These are phyloP conservation scores for Microtus montanus DNA, from an alignment of 2,113 vertebrate genomes.

Conservation along the genomic window DNA sequence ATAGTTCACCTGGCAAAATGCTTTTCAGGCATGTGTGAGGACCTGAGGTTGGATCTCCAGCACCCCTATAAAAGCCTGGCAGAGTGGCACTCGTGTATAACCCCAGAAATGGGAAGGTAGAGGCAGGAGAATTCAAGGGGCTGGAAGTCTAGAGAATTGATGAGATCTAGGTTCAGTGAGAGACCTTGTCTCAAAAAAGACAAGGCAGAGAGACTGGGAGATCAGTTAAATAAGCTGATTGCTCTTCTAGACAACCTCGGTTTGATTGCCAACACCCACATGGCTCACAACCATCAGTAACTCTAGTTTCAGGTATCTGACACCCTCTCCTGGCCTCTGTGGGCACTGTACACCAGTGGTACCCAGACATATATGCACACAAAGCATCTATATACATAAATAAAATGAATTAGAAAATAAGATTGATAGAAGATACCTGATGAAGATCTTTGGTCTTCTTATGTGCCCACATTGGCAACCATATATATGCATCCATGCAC, in stretches of 20 bases:
- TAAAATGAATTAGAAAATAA: background rate
- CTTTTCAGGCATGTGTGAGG: background rate
- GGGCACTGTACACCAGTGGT: background rate
- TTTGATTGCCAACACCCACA: background rate
- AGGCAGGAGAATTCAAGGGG: background rate
- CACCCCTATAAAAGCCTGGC: background rate
- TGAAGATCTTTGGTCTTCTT: background rate
- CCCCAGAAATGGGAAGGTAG: background rate
- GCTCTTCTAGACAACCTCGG: background rate
- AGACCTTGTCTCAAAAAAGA: background rate
- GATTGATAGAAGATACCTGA: background rate
- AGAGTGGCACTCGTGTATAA: background rate
- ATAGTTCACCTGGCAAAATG: background rate
- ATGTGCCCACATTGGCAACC: background rate
- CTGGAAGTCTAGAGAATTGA: background rate
- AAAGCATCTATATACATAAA: background rate
- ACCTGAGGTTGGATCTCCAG: background rate
- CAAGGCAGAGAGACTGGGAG: background rate
- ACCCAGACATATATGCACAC: background rate
- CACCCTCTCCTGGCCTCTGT: background rate
- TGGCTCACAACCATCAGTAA: background rate
- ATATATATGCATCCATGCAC: no score
- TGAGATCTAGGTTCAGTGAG: background rate
- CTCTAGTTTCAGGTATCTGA: background rate
- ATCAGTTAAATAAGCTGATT: background rate